A percentile compares a stretch with the other conserved stretches of the same genome.
phyloP scores from a whole-genome alignment of 2,888 invertebrate species.

The Ophioninae sp. region DNA sequence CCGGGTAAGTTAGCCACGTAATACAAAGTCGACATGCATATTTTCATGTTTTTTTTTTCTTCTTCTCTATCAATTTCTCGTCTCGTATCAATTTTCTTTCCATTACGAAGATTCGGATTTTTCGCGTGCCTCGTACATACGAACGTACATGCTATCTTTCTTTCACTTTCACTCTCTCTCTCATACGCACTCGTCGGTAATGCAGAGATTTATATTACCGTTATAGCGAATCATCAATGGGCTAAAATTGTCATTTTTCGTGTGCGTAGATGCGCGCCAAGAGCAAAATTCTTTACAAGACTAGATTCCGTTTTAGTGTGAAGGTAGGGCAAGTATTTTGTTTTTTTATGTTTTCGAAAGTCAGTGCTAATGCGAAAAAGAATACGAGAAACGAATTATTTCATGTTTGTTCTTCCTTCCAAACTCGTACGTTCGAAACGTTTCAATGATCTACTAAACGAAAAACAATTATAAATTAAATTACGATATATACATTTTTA shows the following conservation, averaged over 20 bases:
- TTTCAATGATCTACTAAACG: too few relatives aligned
- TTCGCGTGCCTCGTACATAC: neutral
- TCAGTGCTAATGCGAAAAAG: neutral
- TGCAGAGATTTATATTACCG: constrained; percentile 23
- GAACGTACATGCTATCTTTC: neutral
- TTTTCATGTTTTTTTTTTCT: constrained; percentile 46
- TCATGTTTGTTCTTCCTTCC: neutral
- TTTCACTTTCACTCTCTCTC: constrained; percentile 13
- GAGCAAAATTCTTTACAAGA: neutral
- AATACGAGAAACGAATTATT: neutral
- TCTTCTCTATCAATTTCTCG: constrained; percentile 15
- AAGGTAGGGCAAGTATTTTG: neutral
- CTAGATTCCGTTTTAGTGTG: neutral
- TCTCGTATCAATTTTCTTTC: constrained; percentile 13
- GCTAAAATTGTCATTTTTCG: constrained; percentile 41
- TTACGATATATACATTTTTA: too few relatives aligned
- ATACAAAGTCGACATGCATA: constrained; percentile 71
- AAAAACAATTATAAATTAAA: too few relatives aligned
- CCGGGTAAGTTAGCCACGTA: constrained; percentile 70
- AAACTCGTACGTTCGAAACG: neutral
- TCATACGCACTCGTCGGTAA: constrained; percentile 26
- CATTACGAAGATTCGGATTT: constrained; percentile 53
- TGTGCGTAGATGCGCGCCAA: constrained; percentile 54
- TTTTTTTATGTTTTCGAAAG: neutral
- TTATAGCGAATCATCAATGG: constrained; percentile 31